Evolutionary conservation across 1,140 invertebrate species (phyloP).

Genomic region (Bactericera cockerelli): DNA sequence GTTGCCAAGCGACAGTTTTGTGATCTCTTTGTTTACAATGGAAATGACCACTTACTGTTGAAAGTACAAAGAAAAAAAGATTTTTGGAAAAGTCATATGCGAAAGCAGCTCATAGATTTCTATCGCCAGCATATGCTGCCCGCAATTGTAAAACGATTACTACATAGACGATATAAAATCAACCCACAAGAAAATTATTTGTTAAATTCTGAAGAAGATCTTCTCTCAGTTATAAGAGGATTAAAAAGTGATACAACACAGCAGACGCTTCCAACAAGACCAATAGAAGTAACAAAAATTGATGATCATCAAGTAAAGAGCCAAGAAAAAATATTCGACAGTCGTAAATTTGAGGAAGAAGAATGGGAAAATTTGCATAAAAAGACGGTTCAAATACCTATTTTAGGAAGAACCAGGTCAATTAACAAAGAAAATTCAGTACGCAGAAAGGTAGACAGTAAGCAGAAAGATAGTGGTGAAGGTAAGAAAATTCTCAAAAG

Average conservation of each 20-base stretch:
- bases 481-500: too few relatives aligned
- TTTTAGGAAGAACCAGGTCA: too few relatives aligned
- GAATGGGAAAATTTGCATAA: not conserved
- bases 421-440: too few relatives aligned
- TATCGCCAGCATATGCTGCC: not conserved
- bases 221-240: not conserved
- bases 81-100: not conserved
- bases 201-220: not conserved
- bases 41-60: not conserved
- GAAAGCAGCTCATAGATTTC: not conserved
- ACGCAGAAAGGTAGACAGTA: too few relatives aligned
- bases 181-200: not conserved
- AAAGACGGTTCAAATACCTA: too few relatives aligned
- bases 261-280: not conserved
- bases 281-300: not conserved
- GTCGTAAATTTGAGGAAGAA: not conserved
- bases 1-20: not conserved
- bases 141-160: not conserved
- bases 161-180: slow-evolving; percentile 1
- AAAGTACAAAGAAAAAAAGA: not conserved
- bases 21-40: slow-evolving; percentile 5
- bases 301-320: not conserved
- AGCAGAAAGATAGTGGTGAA: too few relatives aligned
- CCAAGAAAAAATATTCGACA: not conserved
- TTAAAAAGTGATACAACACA: not conserved